These are phyloP conservation scores for Verasper variegatus DNA, from an alignment of 2,113 vertebrate genomes.

Conservation along the genomic window DNA sequence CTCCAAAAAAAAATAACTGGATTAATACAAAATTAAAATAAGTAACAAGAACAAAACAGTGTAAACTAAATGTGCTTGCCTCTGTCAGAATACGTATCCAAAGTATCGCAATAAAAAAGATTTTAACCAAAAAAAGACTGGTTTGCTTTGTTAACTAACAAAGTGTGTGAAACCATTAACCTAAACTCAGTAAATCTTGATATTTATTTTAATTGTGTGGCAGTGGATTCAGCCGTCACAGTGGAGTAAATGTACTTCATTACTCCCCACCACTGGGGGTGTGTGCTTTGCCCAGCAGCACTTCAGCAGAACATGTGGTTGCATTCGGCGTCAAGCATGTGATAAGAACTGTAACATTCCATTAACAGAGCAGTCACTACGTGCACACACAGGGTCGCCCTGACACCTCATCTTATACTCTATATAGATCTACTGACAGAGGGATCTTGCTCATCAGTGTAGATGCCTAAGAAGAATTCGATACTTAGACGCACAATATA, in stretches of 20 bases:
- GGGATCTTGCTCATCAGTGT: not conserved
- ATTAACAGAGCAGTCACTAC: slow-evolving; percentile 36
- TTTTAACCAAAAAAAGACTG: no score
- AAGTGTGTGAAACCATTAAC: no score
- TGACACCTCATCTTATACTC: slow-evolving; percentile 3
- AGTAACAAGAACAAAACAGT: no score
- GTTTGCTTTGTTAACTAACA: no score
- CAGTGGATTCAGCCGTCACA: not conserved
- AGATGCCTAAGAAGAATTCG: slow-evolving; percentile 4
- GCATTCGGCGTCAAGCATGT: slow-evolving; percentile 1
- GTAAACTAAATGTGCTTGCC: no score
- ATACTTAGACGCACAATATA: not conserved
- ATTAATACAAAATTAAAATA: no score
- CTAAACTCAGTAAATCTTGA: no score
- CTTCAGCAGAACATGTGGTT: slow-evolving; percentile 1
- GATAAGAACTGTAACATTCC: slow-evolving; percentile 16
- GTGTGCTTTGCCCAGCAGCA: slow-evolving; percentile 5
- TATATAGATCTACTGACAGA: slow-evolving; percentile 14
- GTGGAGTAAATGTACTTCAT: not conserved
- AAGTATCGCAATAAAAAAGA: no score
- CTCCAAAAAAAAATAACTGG: no score
- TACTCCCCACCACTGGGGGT: not conserved
- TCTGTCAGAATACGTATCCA: no score
- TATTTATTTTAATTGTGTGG: no score
- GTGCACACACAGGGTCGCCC: slow-evolving; percentile 11